Percentiles rank a stretch among this genome's conserved stretches.
These are phyloP conservation scores for Zaprionus lineosus DNA, from an alignment of 2,888 invertebrate species.

Conservation along the genomic window DNA sequence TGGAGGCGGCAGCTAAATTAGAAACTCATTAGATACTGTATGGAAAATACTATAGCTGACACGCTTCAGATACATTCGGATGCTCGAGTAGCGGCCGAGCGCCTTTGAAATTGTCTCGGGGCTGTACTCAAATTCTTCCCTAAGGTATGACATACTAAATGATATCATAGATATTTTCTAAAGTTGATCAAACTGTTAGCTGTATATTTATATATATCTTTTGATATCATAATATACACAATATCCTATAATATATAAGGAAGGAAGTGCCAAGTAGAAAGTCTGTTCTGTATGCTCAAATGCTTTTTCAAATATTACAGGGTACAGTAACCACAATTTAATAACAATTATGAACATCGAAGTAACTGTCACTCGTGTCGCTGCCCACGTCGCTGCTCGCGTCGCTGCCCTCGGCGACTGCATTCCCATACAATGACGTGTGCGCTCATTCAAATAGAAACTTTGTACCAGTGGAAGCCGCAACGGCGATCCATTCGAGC, in stretches of 20 bases:
- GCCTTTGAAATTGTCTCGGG: no score
- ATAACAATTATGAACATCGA: constrained; percentile 27
- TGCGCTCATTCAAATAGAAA: constrained; percentile 68
- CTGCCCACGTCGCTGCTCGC: neutral
- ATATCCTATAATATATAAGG: no score
- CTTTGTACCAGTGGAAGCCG: constrained; percentile 56
- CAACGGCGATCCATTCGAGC: constrained; percentile 35
- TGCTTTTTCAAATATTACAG: no score
- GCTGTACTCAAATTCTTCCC: no score
- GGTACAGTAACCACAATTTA: constrained; percentile 24
- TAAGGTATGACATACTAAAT: no score
- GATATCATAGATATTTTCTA: no score
- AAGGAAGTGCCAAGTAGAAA: no score
- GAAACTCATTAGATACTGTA: constrained; percentile 25
- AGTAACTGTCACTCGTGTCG: constrained; percentile 1
- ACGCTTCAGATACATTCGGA: neutral
- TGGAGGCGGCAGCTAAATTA: constrained; percentile 27
- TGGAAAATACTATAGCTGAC: no score
- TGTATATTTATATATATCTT: no score
- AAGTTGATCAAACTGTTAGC: no score
- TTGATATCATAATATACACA: no score
- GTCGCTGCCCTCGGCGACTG: constrained; percentile 24
- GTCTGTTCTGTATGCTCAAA: no score
- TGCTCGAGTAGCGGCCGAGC: neutral
- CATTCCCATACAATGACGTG: constrained; percentile 72